Evolutionary conservation across 2,113 vertebrate species (phyloP).

Genomic region (Tilapia sparmanii): DNA sequence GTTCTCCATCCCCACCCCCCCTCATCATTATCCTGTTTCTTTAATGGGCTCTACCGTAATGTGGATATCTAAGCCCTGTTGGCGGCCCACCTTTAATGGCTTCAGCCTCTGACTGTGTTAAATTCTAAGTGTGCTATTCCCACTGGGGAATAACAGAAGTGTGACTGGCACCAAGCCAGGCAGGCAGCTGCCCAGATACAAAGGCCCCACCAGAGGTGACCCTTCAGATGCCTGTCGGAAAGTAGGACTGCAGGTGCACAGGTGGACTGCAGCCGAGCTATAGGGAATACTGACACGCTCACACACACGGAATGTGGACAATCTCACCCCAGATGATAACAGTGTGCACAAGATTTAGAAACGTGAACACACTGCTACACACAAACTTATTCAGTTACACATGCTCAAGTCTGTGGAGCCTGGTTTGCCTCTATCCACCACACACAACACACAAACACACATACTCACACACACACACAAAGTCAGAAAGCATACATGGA

Average conservation of each 20-base stretch:
- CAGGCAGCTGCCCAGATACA: constrained; percentile 34
- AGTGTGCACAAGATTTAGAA: neutral
- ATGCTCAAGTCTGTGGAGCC: neutral
- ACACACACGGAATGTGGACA: neutral
- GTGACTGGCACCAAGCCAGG: constrained; percentile 34
- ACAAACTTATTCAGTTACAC: neutral
- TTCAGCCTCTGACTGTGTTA: constrained; percentile 19
- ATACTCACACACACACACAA: neutral
- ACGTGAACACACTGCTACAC: neutral
- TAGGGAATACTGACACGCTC: neutral
- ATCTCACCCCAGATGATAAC: neutral
- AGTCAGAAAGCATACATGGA: neutral
- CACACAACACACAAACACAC: neutral
- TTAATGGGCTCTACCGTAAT: constrained; percentile 7
- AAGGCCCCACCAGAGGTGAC: constrained; percentile 49
- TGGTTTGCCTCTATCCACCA: neutral
- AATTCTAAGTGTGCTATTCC: constrained; percentile 45
- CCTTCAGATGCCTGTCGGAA: constrained; percentile 31
- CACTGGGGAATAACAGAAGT: constrained; percentile 11
- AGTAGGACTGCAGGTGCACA: constrained; percentile 48
- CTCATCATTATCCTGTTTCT: neutral
- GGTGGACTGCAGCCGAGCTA: constrained; percentile 9
- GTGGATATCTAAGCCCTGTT: constrained; percentile 18
- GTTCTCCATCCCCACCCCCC: neutral
- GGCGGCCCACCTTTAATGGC: constrained; percentile 30